Conservation (phyloP, 2,797 vertebrate genomes). For the Gobio occitaniae region DNA sequence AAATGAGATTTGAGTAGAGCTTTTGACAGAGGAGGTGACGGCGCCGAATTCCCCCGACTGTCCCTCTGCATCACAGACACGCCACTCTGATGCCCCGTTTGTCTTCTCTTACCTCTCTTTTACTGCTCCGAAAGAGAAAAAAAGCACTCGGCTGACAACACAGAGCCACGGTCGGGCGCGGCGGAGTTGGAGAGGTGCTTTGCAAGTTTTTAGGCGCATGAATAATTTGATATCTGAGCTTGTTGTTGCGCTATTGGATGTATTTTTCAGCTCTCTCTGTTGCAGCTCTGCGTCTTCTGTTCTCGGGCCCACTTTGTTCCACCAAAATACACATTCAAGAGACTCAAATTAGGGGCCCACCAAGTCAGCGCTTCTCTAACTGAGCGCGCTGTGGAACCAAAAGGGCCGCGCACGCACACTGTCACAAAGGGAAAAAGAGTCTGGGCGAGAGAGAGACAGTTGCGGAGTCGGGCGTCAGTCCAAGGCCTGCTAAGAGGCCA, state of each 20-base stretch:
- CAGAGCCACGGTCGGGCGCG: conserved; percentile 44
- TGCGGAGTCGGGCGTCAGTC: conserved; percentile 60
- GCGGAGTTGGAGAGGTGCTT: conserved; percentile 47
- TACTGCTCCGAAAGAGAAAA: conserved; percentile 34
- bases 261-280: conserved; percentile 32
- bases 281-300: conserved; percentile 32
- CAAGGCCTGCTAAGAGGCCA: conserved; percentile 67
- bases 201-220: conserved; percentile 58
- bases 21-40: conserved; percentile 62
- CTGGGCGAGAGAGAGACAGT: conserved; percentile 10
- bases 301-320: conserved; percentile 35
- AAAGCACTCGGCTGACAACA: conserved; percentile 47
- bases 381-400: not conserved
- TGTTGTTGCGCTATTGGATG: conserved; percentile 23
- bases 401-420: not conserved
- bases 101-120: conserved; percentile 51
- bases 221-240: conserved; percentile 52
- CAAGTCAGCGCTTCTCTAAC: conserved; percentile 27
- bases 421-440: conserved; percentile 38
- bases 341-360: conserved; percentile 49
- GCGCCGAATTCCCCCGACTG: conserved; percentile 48
- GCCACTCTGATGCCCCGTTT: conserved; percentile 31
- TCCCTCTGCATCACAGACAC: conserved; percentile 29
- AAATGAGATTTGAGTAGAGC: conserved; percentile 68
- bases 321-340: conserved; percentile 27